Evolutionary conservation across 92 coral and sea anemone species (phyloP), one percentile per base, ranked within the genome.

Genomic region (Phenganax subtilis): DNA sequence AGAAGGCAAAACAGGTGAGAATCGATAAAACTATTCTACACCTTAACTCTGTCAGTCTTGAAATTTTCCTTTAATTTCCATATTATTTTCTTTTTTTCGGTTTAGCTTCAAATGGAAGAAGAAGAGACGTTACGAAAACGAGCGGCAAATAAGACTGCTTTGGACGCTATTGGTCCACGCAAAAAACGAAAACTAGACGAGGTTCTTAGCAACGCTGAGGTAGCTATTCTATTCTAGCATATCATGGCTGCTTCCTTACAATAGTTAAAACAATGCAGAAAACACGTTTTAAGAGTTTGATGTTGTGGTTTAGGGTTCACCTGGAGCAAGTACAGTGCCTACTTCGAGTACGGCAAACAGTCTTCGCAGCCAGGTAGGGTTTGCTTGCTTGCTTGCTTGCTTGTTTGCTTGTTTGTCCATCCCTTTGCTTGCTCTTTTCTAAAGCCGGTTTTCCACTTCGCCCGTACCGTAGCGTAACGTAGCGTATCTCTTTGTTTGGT

Each of bases 131-230:
- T 93, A 62, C 90, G 98, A 25, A 93, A 93, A 76, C 92, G 97
- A 53, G 93, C 97, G 74, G 98, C 98, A 8, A 93, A 93, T 77
- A 88, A 92, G 75, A 93, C 98, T 12, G 98, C 98, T 28, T 83
- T 93, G 76, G 98, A 96, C 73, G 98, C 98, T 78, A 93, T 93
- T 80, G 98, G 98, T 15, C 97, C 98, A 2, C 89, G 97, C 20
- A 93, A 93, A 82, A 93, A 93, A 71, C 85, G 98, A 86, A 93
- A 93, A 83, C 80, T 93, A 16, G 98, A 92, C 25, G 97, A 93
- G 47, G 92, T 87, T 27, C 78, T 91, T 29, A 76, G 14, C 31
- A 76, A 76, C 55, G 25, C 69, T 14, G 81, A 76, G 81, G 81
- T 76, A 59, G 30, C n/a, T n/a, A n/a, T n/a, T 30, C 12, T 28